Base-by-base conservation (phyloP, 2,797 vertebrate genomes). In the Micromesistius poutassou region DNA sequence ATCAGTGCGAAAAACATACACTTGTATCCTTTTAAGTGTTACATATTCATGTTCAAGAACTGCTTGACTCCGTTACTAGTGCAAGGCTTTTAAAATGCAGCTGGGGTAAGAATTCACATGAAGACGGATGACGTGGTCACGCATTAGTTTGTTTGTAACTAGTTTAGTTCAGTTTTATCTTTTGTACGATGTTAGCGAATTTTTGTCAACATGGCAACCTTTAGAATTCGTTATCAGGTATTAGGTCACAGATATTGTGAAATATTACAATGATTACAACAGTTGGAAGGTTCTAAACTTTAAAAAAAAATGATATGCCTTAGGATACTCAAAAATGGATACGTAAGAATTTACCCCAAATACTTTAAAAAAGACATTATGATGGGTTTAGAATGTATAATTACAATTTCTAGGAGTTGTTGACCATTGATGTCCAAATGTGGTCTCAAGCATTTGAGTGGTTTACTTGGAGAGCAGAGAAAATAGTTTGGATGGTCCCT, bases 401-500 rank as follows among this genome's bases (percentile, higher is more conserved):
- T 13, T 46, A 14, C 3, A 46, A 46, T 46, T 50, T 50, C 46
- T 50, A 14, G 16, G 14, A 5, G 4, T 14, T 42, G 40, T 42
- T 14, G 40, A 42, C 40, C 40, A 9, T 42, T 1, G 50, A 55
- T 46, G 3, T 46, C 42, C 42, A 46, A 14, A 46, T 46, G 9
- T 42, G 1, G 40, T 14, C 40, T 42, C 40, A 42, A 42, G 13
- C 4, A 50, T 50, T 50, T 5, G 4, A 19, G 46, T 50, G 19
- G 46, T 55, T 19, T 55, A 46, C 42, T 46, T 14, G 14, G 16
- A 55, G 66, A 85, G 85, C n/a, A n/a, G n/a, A n/a, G n/a, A n/a
- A 81, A 81, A 80, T 80, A 82, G 82, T 78, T 79, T 82, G 72
- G 76, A 83, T 72, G 80, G 74, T 73, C 78, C 6, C 0, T 73